These are phyloP conservation scores for Bombus polaris DNA, from an alignment of 1,140 invertebrate genomes.

Conservation along the genomic window DNA sequence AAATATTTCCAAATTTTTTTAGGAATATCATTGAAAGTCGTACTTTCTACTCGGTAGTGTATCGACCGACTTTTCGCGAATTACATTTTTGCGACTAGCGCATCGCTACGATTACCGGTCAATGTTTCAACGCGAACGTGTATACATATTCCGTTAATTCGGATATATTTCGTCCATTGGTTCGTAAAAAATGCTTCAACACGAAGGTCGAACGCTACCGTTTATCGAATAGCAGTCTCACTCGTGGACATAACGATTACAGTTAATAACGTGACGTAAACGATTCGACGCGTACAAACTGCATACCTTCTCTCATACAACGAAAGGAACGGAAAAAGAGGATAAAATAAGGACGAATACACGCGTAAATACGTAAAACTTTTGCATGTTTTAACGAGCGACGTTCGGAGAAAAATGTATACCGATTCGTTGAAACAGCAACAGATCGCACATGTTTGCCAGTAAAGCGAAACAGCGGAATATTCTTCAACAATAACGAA, in stretches of 20 bases:
- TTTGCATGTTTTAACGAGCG: slow-evolving; percentile 7
- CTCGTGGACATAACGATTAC: background rate
- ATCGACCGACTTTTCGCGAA: background rate
- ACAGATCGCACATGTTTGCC: slow-evolving; percentile 36
- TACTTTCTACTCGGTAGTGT: background rate
- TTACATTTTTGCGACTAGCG: background rate
- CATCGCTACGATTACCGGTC: background rate
- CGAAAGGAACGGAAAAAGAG: slow-evolving; percentile 6
- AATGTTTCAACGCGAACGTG: background rate
- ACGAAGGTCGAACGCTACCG: background rate
- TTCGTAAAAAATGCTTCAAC: slow-evolving; percentile 2
- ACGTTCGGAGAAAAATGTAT: background rate
- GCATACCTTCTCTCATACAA: background rate
- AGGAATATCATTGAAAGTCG: background rate
- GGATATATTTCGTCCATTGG: slow-evolving; percentile 3
- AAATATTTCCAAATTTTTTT: slow-evolving; percentile 20
- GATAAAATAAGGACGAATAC: slow-evolving; percentile 23
- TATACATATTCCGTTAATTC: slow-evolving; percentile 13
- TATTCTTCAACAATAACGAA: slow-evolving; percentile 43
- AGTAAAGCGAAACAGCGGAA: slow-evolving; percentile 13
- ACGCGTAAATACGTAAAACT: slow-evolving; percentile 1
- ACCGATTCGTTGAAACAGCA: slow-evolving; percentile 31
- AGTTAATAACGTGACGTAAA: background rate
- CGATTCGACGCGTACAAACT: slow-evolving; percentile 5
- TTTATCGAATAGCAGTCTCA: slow-evolving; percentile 8